Evolutionary conservation across 1,140 invertebrate species (phyloP), one percentile per base, ranked within the genome.

Genomic region (Heliconius eleuchia): DNA sequence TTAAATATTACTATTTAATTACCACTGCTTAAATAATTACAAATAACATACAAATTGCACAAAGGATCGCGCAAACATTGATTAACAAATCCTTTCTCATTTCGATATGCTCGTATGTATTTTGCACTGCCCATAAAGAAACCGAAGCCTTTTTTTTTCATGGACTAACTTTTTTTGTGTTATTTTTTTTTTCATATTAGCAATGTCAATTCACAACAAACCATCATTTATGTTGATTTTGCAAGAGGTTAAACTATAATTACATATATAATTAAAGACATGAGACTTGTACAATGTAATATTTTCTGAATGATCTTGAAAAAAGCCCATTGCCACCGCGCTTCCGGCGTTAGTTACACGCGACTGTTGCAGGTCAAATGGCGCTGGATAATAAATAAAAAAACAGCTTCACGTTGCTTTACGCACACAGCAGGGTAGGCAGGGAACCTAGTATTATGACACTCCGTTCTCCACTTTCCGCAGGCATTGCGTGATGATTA

Each of bases 261-360:
- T 66, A 16, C 60, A 30, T 30, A 66, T 66, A 11, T 66, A 30
- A 66, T 66, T 66, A 66, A 66, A 27, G 60, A 66, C 60, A 66
- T 66, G 27, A 66, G 60, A 66, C 60, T 66, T 66, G 11, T 66
- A 66, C 27, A 16, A 30, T 66, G 60, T 66, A 30, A 66, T 66
- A 19, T 60, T 60, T 66, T 6, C 60, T 30, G 60, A 66, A 66
- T 66, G 60, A 66, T 66, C 60, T 66, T 66, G 60, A 66, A 66
- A 66, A 16, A 30, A 66, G 60, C 23, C 13, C 60, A 66, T 66
- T 66, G 60, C 60, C 60, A 11, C 60, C 60, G 60, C 23, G 23
- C n/a, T 66, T 66, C 60, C 60, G 60, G 60, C 13, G 60, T 30
- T 66, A 66, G 11, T 66, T 30, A 30, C 60, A 66, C 13, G 27